Conservation (phyloP, 2,888 invertebrate genomes). For the Mesorhabditis belari region DNA sequence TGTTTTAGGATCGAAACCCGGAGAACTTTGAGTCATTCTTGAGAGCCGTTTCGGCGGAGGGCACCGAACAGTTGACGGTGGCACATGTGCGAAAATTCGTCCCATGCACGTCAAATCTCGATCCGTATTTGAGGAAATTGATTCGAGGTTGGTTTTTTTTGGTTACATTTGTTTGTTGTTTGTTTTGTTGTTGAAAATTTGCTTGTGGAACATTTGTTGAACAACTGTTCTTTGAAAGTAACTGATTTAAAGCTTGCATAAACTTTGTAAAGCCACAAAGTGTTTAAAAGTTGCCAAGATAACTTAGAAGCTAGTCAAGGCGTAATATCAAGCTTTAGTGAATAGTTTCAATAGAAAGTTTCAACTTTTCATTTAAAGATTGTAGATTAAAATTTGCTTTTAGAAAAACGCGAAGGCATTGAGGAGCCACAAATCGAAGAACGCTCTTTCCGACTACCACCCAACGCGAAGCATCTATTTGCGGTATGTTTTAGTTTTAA, state of each 20-base stretch:
- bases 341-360: too few relatives aligned
- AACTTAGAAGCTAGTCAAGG: too few relatives aligned
- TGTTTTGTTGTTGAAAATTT: too few relatives aligned
- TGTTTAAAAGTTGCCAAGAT: too few relatives aligned
- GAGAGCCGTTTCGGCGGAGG: slow-evolving; percentile 29
- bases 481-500: not conserved
- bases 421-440: not conserved
- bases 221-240: too few relatives aligned
- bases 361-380: too few relatives aligned
- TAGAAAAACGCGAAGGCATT: not conserved
- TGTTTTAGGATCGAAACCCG: slow-evolving; percentile 41
- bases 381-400: not conserved
- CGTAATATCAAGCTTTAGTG: too few relatives aligned
- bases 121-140: slow-evolving; percentile 92
- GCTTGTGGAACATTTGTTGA: too few relatives aligned
- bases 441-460: not conserved
- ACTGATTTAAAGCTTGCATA: too few relatives aligned
- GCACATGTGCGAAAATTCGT: slow-evolving; percentile 76
- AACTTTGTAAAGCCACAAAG: too few relatives aligned
- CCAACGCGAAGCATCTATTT: not conserved
- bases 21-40: slow-evolving; percentile 28
- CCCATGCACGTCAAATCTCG: slow-evolving; percentile 94
- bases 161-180: too few relatives aligned
- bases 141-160: slow-evolving; percentile 71
- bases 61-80: slow-evolving; percentile 54